A percentile compares a stretch with the other conserved stretches of the same genome.
Evolutionary conservation across 1,140 invertebrate species (phyloP).

Genomic region (Heliconius hewitsoni): DNA sequence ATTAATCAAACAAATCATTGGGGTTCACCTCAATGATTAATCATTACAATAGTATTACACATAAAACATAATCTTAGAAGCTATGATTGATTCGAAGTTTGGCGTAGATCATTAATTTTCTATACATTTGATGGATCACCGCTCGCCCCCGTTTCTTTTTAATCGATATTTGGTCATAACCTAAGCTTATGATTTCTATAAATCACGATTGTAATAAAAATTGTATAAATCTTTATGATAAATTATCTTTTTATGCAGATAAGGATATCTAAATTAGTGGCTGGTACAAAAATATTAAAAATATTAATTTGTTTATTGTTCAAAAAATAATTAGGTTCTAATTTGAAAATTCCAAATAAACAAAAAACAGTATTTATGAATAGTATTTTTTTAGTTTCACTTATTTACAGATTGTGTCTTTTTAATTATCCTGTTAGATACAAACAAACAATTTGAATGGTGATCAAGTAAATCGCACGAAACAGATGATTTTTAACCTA

Average conservation of each 20-base stretch:
- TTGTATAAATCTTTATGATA: slow-evolving; percentile 18
- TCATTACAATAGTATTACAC: slow-evolving; percentile 49
- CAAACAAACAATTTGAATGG: slow-evolving; percentile 61
- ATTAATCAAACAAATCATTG: slow-evolving; percentile 26
- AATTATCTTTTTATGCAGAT: slow-evolving; percentile 28
- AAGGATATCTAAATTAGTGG: neutral
- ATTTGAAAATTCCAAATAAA: too few relatives aligned
- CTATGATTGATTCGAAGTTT: slow-evolving; percentile 68
- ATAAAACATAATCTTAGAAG: slow-evolving; percentile 51
- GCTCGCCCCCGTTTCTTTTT: slow-evolving; percentile 46
- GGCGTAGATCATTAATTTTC: slow-evolving; percentile 68
- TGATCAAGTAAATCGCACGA: slow-evolving; percentile 63
- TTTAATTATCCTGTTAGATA: too few relatives aligned
- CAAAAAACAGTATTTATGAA: neutral
- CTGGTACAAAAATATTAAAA: too few relatives aligned
- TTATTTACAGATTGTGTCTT: too few relatives aligned
- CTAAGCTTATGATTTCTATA: slow-evolving; percentile 45
- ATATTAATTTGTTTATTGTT: too few relatives aligned
- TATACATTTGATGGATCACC: slow-evolving; percentile 65
- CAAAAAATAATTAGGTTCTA: too few relatives aligned
- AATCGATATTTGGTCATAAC: slow-evolving; percentile 49
- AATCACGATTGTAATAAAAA: slow-evolving; percentile 39
- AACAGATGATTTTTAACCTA: slow-evolving; percentile 60
- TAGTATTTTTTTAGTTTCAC: neutral
- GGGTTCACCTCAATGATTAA: slow-evolving; percentile 39